Evolutionary conservation across 2,888 invertebrate species (phyloP), one percentile per base, ranked within the genome.

Genomic region (Cataglyphis albicans): DNA sequence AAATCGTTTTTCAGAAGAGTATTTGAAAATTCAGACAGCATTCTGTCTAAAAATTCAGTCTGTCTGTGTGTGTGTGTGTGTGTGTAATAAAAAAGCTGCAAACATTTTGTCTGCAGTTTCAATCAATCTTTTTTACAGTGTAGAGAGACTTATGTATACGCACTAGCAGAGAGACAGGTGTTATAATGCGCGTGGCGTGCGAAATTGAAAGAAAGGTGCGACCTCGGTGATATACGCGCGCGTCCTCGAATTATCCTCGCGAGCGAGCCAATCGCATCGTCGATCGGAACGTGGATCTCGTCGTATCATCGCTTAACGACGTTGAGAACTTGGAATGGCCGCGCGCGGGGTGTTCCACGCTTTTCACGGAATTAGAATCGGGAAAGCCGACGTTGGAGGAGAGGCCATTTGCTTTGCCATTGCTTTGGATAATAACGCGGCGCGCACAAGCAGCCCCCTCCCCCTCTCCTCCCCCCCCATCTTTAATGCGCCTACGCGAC

Each of bases 401-500:
- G 86, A 85, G 82, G 73, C 86, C 84, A 86, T 87, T 89, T 85
- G 81, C 85, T 85, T 75, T 84, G 72, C 25, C 25, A 25, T 25
- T 25, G 25, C 25, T 25, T 25, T 2, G 29, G 85, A 84, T 88
- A 90, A 91, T 89, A 90, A 90, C 38, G 52, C 85, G 82, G 82
- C 72, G 55, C 67, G 70, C n/a, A 12, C 52, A 52, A n/a, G 65
- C 57, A 44, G 21, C 5, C 41, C 44, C 29, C 29, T 29, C 29
- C 29, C 29, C 2, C 25, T 29, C 25, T 1, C 29, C 29, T 2
- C 0, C 29, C 29, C 29, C 5, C 41, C 38, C 52, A 9, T 41
- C 48, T 73, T 86, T 82, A 82, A 82, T 80, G 86, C 86, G 87
- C 85, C 87, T 86, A 87, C 87, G 86, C 89, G 84, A 73, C 83